Evolutionary conservation across 2,888 invertebrate genomes (phyloP).

Genomic region (Drosophila diplacantha): DNA sequence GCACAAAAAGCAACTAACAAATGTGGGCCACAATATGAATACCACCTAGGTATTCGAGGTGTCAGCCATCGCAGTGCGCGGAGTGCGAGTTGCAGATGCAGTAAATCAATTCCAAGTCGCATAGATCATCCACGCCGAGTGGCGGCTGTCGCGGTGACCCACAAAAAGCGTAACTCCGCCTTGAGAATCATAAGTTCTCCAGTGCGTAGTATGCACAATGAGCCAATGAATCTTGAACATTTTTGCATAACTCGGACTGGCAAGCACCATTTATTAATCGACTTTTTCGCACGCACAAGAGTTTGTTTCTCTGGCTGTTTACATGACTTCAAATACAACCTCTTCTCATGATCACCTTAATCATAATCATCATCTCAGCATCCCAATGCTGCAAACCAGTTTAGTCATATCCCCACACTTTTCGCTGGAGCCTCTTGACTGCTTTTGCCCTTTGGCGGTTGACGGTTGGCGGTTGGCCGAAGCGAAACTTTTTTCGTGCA

Average conservation of each 20-base stretch:
- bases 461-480: slow-evolving; percentile 6
- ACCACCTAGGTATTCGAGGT: slow-evolving; percentile 3
- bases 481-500: slow-evolving; percentile 30
- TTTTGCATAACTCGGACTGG: slow-evolving; percentile 56
- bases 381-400: slow-evolving; percentile 45
- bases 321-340: slow-evolving; percentile 53
- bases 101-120: slow-evolving; percentile 32
- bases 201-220: slow-evolving; percentile 14
- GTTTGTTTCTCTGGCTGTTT: slow-evolving; percentile 40
- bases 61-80: slow-evolving; percentile 14
- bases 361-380: slow-evolving; percentile 22
- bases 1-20: slow-evolving; percentile 3
- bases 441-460: slow-evolving; percentile 52
- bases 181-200: slow-evolving; percentile 17
- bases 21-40: slow-evolving; percentile 35
- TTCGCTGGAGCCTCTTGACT: slow-evolving; percentile 37
- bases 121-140: slow-evolving; percentile 33
- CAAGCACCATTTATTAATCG: slow-evolving; percentile 57
- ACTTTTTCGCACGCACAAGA: slow-evolving; percentile 62
- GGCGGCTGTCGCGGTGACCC: slow-evolving; percentile 37
- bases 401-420: slow-evolving; percentile 41
- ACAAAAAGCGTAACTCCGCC: slow-evolving; percentile 36
- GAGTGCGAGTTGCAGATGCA: slow-evolving; percentile 26
- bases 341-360: slow-evolving; percentile 17
- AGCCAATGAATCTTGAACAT: slow-evolving; percentile 52